These are phyloP conservation scores for Brachynemurus nebulosus DNA, from an alignment of 2,888 invertebrate species.

Conservation along the genomic window DNA sequence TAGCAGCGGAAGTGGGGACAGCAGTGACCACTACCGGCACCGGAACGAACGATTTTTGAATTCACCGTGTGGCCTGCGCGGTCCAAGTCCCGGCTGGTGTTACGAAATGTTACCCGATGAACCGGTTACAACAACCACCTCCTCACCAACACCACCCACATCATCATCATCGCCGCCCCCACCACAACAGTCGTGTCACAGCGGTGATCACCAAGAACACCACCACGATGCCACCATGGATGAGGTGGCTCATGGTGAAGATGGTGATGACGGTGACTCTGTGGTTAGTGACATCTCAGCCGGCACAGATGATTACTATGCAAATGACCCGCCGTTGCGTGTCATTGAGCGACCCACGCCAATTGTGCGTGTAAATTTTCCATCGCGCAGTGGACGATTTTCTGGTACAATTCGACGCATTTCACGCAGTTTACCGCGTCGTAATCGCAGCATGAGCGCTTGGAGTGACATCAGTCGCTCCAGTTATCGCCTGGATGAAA, in stretches of 20 bases:
- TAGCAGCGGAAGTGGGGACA: constrained; percentile 1
- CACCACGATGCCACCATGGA: constrained; percentile 20
- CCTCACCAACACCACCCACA: no score
- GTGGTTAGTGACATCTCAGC: constrained; percentile 18
- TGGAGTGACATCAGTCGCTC: constrained; percentile 80
- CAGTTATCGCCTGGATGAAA: constrained; percentile 67
- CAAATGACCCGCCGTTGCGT: constrained; percentile 12
- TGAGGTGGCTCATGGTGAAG: constrained; percentile 11
- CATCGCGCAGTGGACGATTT: constrained; percentile 27
- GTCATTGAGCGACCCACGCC: constrained; percentile 20
- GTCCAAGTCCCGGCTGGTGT: constrained; percentile 24
- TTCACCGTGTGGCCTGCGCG: background rate
- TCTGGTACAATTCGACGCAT: constrained; percentile 28
- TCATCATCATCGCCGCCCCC: no score
- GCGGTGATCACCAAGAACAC: no score
- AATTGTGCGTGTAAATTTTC: constrained; percentile 53
- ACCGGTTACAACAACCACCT: constrained; percentile 23
- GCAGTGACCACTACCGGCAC: background rate
- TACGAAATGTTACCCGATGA: constrained; percentile 31
- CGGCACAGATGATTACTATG: constrained; percentile 15
- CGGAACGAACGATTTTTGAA: background rate
- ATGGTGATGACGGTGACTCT: no score
- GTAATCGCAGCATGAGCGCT: constrained; percentile 62
- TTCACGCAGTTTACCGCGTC: background rate
- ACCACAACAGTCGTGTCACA: no score